These are phyloP conservation scores for Sarcophaga variegata DNA, from an alignment of 2,888 invertebrate genomes.

Conservation along the genomic window DNA sequence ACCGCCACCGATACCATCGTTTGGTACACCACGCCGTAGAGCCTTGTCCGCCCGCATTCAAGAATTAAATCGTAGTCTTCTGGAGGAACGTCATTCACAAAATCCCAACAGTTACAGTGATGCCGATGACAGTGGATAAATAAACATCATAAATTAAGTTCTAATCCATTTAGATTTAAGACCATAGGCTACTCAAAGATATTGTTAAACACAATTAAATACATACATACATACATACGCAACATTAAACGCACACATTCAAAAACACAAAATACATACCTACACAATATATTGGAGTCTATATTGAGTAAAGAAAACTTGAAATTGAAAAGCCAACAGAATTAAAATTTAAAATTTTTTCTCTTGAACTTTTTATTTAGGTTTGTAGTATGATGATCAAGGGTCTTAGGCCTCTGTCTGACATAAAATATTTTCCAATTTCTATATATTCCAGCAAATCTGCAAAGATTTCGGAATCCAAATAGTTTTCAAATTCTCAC, in stretches of 20 bases:
- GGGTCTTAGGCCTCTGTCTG: too few species aligned
- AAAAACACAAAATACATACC: not conserved
- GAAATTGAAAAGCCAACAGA: too few species aligned
- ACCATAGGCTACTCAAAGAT: constrained; percentile 1
- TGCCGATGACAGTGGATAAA: constrained; percentile 80
- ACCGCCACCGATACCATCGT: constrained; percentile 84
- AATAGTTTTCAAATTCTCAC: too few species aligned
- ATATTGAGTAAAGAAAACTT: not conserved
- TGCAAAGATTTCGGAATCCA: too few species aligned
- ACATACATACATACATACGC: constrained; percentile 1
- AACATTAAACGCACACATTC: not conserved
- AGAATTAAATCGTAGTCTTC: constrained; percentile 81
- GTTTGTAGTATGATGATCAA: too few species aligned
- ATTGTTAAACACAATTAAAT: constrained; percentile 14
- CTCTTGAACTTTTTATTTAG: too few species aligned
- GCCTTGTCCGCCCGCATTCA: constrained; percentile 81
- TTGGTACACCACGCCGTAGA: constrained; percentile 81
- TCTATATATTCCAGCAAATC: too few species aligned
- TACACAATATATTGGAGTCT: not conserved
- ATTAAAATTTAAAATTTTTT: too few species aligned
- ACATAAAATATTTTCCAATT: too few species aligned
- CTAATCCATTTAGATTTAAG: constrained; percentile 30
- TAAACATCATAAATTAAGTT: constrained; percentile 51
- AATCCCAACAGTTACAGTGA: constrained; percentile 81
- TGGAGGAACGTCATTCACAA: constrained; percentile 80